Percentiles rank a stretch among this genome's conserved stretches.
phyloP scores from a whole-genome alignment of 1,140 invertebrate species.

The Nasonia vitripennis region DNA sequence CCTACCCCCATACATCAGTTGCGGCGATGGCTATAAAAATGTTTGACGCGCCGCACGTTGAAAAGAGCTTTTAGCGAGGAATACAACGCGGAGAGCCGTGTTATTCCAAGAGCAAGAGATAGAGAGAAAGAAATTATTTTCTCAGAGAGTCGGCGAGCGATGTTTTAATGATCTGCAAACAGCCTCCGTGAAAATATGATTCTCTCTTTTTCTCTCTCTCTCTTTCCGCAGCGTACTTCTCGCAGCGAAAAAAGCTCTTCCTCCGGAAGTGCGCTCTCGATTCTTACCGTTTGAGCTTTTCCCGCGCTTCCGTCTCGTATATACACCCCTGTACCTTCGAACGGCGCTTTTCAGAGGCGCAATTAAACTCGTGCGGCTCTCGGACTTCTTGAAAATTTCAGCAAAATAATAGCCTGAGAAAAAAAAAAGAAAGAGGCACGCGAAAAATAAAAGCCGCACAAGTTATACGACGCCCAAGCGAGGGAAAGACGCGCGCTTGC shows the following conservation, averaged over 20 bases:
- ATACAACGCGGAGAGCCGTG: not conserved
- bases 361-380: too few species aligned
- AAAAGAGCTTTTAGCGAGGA: constrained; percentile 12
- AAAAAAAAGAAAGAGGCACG: too few species aligned
- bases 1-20: not conserved
- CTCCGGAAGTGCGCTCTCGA: too few species aligned
- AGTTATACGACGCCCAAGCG: too few species aligned
- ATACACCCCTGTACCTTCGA: too few species aligned
- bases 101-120: not conserved
- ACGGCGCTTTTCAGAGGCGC: too few species aligned
- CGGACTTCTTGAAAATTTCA: too few species aligned
- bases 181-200: not conserved
- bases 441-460: not conserved
- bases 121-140: not conserved
- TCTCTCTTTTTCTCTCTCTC: not conserved
- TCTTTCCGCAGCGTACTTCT: too few species aligned
- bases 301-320: too few species aligned
- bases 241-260: too few species aligned
- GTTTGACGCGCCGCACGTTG: not conserved
- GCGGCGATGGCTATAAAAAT: constrained; percentile 25
- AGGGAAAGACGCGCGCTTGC: too few species aligned
- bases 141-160: not conserved
- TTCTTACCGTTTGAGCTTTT: not conserved
- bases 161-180: not conserved
- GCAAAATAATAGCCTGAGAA: too few species aligned